Evolutionary conservation across 1,140 invertebrate genomes (phyloP).

Genomic region (Triops cancriformis): DNA sequence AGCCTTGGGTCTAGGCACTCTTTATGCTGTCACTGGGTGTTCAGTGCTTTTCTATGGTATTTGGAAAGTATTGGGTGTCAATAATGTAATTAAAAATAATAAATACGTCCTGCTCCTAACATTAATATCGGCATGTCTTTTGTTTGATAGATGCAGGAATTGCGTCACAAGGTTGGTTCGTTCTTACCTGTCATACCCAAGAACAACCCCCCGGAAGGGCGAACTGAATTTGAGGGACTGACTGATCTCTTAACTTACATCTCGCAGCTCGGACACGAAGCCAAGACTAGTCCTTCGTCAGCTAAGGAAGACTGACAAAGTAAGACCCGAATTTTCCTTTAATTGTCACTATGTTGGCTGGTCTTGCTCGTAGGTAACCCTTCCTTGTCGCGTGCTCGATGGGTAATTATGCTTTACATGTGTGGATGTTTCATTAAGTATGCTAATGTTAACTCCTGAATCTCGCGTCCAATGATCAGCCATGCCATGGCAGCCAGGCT

Average conservation of each 20-base stretch:
- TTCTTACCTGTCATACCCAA: conserved; percentile 65
- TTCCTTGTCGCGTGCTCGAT: too few relatives aligned
- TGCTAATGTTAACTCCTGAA: background rate
- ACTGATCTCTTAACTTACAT: conserved; percentile 72
- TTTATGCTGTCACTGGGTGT: conserved; percentile 75
- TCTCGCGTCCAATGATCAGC: background rate
- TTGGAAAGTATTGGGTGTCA: conserved; percentile 81
- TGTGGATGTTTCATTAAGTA: background rate
- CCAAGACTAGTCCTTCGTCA: conserved; percentile 3
- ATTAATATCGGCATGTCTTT: background rate
- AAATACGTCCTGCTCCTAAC: background rate
- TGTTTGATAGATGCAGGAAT: conserved; percentile 41
- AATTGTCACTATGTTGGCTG: too few relatives aligned
- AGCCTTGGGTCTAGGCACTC: conserved; percentile 75
- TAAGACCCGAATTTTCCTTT: too few relatives aligned
- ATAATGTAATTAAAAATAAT: conserved; percentile 51
- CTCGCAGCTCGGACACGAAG: conserved; percentile 28
- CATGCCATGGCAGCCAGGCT: background rate
- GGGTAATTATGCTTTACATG: too few relatives aligned
- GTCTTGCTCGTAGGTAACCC: too few relatives aligned
- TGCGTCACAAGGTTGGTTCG: conserved; percentile 43
- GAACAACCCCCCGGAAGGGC: conserved; percentile 66
- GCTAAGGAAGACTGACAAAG: background rate
- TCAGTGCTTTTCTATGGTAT: conserved; percentile 68
- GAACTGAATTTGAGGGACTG: conserved; percentile 75